phyloP scores from a whole-genome alignment of 2,888 invertebrate species.

The Geophilus truncorum region DNA sequence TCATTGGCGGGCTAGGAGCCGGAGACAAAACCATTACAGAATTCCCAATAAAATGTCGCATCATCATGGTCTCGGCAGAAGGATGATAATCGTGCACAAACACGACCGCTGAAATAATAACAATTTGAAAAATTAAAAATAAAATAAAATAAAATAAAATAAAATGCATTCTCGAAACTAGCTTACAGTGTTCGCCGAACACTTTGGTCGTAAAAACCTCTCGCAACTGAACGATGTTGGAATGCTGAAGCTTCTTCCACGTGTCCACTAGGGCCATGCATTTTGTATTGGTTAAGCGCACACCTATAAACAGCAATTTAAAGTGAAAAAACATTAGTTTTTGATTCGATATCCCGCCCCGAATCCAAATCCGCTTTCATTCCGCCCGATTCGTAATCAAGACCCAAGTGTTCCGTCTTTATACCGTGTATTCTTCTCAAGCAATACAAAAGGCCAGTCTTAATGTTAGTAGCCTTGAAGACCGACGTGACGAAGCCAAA shows the following conservation, averaged over 20 bases:
- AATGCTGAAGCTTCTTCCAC: constrained; percentile 93
- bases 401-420: no score
- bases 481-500: constrained; percentile 73
- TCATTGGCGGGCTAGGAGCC: no score
- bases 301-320: constrained; percentile 55
- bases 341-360: no score
- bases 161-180: background rate
- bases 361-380: background rate
- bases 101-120: constrained; percentile 69
- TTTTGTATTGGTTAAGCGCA: constrained; percentile 73
- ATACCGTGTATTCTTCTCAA: constrained; percentile 79
- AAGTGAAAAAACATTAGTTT: no score
- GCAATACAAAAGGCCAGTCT: constrained; percentile 77
- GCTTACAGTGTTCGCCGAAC: constrained; percentile 91
- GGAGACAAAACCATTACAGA: no score
- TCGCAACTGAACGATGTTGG: constrained; percentile 85
- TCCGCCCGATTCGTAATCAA: no score
- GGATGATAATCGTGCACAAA: constrained; percentile 96
- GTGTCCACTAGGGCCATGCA: constrained; percentile 78
- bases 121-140: constrained; percentile 28
- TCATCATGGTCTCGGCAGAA: constrained; percentile 78
- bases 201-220: constrained; percentile 93
- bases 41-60: constrained; percentile 65
- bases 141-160: constrained; percentile 25
- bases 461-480: constrained; percentile 84